A percentile compares a stretch with the other conserved stretches of the same genome.
phyloP scores from a whole-genome alignment of 2,113 vertebrate genomes.

The Odocoileus virginianus region DNA sequence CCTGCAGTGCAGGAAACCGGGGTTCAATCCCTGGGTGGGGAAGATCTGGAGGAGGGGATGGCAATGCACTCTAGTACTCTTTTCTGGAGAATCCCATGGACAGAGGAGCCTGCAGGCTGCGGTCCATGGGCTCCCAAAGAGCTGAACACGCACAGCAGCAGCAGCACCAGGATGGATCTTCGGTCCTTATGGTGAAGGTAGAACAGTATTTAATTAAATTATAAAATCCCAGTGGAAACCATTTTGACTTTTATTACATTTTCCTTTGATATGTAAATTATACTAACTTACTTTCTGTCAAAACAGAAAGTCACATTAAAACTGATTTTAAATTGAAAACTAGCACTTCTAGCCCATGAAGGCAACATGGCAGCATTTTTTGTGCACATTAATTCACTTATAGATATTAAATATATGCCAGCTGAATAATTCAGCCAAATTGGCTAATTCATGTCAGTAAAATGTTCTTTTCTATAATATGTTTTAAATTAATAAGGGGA shows the following conservation, averaged over 20 bases:
- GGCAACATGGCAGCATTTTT: neutral
- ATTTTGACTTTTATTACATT: constrained; percentile 44
- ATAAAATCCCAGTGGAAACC: neutral
- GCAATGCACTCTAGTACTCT: neutral
- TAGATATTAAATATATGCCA: neutral
- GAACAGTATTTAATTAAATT: constrained; percentile 6
- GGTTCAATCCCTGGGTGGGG: neutral
- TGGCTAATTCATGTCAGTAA: neutral
- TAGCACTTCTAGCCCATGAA: neutral
- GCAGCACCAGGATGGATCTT: neutral
- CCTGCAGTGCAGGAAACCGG: neutral
- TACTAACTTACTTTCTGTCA: neutral
- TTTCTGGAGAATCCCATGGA: neutral
- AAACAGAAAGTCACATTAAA: constrained; percentile 26
- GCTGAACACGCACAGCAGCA: neutral
- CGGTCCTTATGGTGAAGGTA: neutral
- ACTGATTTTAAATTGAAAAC: constrained; percentile 36
- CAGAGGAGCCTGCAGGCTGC: neutral
- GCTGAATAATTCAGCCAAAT: constrained; percentile 2
- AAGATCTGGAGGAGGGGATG: neutral
- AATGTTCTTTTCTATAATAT: neutral
- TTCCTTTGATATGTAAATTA: constrained; percentile 24
- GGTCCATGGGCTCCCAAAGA: neutral
- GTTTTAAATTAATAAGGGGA: neutral
- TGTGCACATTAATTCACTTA: neutral